Conservation (phyloP, 2,797 vertebrate species). For the Fistularia tabacaria region DNA sequence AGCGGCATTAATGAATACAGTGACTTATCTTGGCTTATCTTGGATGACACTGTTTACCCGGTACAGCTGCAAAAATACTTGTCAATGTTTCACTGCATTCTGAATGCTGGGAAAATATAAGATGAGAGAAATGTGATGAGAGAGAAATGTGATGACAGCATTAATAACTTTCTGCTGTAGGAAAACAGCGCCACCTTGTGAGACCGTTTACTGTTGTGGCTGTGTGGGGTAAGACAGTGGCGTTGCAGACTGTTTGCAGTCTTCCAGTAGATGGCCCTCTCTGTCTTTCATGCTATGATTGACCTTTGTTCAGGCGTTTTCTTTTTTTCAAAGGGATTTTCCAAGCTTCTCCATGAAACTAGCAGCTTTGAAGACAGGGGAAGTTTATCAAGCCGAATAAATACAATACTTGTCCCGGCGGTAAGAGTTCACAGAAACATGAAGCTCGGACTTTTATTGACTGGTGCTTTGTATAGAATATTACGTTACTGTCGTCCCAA, state of each 20-base stretch:
- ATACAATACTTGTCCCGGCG: not conserved
- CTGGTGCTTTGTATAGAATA: too few relatives aligned
- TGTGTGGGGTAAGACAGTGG: too few relatives aligned
- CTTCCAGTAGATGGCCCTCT: constrained; percentile 55
- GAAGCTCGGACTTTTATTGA: too few relatives aligned
- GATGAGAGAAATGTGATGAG: too few relatives aligned
- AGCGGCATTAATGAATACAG: constrained; percentile 10
- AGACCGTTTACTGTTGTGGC: not conserved
- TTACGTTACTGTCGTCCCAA: too few relatives aligned
- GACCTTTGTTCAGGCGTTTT: not conserved
- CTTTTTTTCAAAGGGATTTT: constrained; percentile 34
- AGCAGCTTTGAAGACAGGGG: constrained; percentile 12
- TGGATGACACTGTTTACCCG: constrained; percentile 26
- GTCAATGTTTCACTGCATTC: constrained; percentile 24
- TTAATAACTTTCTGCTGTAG: not conserved
- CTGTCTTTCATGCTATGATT: constrained; percentile 4
- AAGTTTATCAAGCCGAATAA: not conserved
- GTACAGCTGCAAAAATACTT: constrained; percentile 44
- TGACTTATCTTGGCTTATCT: constrained; percentile 29
- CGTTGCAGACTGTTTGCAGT: not conserved
- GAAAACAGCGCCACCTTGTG: constrained; percentile 45
- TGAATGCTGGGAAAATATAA: constrained; percentile 21
- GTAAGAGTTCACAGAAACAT: not conserved
- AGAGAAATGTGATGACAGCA: too few relatives aligned
- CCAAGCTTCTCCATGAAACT: constrained; percentile 43